Evolutionary conservation across 2,888 invertebrate genomes (phyloP).

Genomic region (Caenorhabditis wallacei): DNA sequence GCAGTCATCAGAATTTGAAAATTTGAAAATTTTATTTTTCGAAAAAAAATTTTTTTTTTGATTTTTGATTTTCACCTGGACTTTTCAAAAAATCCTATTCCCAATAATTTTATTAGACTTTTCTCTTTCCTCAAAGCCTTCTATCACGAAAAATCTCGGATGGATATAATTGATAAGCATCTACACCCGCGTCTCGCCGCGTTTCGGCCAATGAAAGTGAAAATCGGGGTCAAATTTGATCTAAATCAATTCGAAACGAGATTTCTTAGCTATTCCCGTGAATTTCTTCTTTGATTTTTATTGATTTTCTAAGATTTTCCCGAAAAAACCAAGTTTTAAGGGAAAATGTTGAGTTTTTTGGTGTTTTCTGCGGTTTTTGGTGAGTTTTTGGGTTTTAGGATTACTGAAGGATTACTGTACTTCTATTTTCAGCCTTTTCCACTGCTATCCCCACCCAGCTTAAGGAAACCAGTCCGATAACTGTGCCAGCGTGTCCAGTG

Average conservation of each 20-base stretch:
- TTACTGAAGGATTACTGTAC: not conserved
- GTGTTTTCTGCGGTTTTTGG: not conserved
- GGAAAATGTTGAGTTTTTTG: not conserved
- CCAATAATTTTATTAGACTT: too few species aligned
- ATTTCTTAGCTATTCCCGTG: not conserved
- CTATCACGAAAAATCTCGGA: too few species aligned
- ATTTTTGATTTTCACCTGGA: too few species aligned
- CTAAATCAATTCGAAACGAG: not conserved
- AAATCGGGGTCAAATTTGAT: conserved; percentile 27
- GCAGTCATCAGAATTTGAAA: too few species aligned
- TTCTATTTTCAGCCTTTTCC: conserved; percentile 21
- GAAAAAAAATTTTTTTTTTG: not conserved
- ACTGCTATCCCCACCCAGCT: conserved; percentile 50
- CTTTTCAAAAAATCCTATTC: too few species aligned
- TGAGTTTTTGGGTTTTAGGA: not conserved
- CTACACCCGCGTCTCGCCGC: not conserved
- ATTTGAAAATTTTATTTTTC: too few species aligned
- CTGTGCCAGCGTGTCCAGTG: conserved; percentile 71
- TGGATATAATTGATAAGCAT: conserved; percentile 4
- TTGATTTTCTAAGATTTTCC: not conserved
- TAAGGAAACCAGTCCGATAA: conserved; percentile 47
- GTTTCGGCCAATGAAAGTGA: conserved; percentile 19
- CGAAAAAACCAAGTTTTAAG: not conserved
- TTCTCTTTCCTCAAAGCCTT: too few species aligned
- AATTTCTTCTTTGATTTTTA: not conserved